Conservation (phyloP, 2,888 invertebrate genomes). For the Bedellia somnulentella region DNA sequence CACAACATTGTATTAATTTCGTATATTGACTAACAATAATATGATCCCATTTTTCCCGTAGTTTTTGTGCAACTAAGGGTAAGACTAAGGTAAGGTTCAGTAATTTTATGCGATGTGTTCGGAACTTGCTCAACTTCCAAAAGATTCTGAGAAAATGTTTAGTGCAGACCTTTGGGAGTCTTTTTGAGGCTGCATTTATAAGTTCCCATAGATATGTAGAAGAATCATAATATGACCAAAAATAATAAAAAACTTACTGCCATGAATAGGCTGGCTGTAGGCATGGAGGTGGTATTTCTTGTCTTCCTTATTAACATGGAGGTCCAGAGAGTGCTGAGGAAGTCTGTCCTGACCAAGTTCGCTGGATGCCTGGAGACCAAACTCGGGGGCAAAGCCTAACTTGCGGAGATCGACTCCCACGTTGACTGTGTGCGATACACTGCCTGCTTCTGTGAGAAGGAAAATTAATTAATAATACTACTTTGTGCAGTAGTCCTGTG, state of each 20-base stretch:
- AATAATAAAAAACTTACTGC: constrained; percentile 47
- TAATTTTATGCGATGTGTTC: too few species aligned
- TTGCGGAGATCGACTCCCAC: constrained; percentile 72
- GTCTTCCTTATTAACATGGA: constrained; percentile 72
- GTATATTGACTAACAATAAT: too few species aligned
- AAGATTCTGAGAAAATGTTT: too few species aligned
- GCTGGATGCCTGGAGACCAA: constrained; percentile 69
- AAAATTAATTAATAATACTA: background rate
- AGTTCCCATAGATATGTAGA: too few species aligned
- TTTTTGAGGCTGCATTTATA: too few species aligned
- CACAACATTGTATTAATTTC: too few species aligned
- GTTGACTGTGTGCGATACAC: constrained; percentile 64
- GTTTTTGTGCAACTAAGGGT: too few species aligned
- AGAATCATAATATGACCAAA: too few species aligned
- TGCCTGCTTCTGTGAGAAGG: constrained; percentile 37
- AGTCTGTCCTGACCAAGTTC: constrained; percentile 59
- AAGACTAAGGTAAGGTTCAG: too few species aligned
- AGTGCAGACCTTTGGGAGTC: too few species aligned
- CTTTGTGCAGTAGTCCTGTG: background rate
- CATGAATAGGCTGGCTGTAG: constrained; percentile 65
- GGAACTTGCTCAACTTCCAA: too few species aligned
- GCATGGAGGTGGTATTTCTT: constrained; percentile 71
- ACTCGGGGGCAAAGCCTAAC: constrained; percentile 73
- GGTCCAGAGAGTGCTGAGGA: constrained; percentile 68
- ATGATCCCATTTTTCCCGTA: too few species aligned